Conservation (phyloP, 2,797 vertebrate genomes). For the Malurus splendens region DNA sequence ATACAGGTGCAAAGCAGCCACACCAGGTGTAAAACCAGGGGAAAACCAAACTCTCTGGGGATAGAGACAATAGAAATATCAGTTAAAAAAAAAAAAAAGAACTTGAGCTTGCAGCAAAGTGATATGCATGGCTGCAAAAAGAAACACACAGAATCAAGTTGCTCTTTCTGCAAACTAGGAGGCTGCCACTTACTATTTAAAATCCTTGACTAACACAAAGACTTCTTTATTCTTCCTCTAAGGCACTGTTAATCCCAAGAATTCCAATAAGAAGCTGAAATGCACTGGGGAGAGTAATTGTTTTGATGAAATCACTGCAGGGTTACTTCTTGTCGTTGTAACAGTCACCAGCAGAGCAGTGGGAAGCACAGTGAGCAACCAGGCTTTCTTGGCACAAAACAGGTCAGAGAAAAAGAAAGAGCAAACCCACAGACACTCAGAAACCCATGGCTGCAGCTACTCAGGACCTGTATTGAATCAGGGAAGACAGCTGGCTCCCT, state of each 20-base stretch:
- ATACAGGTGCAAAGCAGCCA: neutral
- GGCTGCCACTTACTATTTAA: slow-evolving; percentile 41
- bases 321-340: slow-evolving; percentile 56
- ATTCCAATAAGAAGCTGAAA: slow-evolving; percentile 58
- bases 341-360: slow-evolving; percentile 48
- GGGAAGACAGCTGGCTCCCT: slow-evolving; percentile 8
- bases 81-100: neutral
- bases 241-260: slow-evolving; percentile 46
- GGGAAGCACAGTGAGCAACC: slow-evolving; percentile 25
- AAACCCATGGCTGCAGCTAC: neutral
- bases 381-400: slow-evolving; percentile 11
- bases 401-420: neutral
- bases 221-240: slow-evolving; percentile 45
- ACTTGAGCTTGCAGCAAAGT: neutral
- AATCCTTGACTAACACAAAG: slow-evolving; percentile 52
- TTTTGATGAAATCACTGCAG: slow-evolving; percentile 62
- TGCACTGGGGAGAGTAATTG: neutral
- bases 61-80: neutral
- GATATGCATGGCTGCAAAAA: neutral
- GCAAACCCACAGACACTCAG: neutral
- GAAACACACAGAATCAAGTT: neutral
- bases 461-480: slow-evolving; percentile 19
- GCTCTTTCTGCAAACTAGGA: neutral
- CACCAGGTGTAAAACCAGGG: neutral
- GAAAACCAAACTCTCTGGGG: neutral